phyloP scores from a whole-genome alignment of 2,113 vertebrate species.

The Gyps fulvus region DNA sequence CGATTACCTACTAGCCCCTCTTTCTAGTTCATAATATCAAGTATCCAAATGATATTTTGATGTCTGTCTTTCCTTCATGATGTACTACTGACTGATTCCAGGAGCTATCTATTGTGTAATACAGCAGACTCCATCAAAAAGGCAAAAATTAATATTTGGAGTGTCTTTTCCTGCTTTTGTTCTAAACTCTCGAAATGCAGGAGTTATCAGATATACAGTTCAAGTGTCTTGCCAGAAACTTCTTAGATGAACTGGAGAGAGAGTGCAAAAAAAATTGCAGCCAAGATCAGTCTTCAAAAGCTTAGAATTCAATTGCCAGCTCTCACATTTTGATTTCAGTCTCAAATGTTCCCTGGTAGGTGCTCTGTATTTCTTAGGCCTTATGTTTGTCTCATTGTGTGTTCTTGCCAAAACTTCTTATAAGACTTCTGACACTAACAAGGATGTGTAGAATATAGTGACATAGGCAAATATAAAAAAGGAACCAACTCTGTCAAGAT shows the following conservation, averaged over 20 bases:
- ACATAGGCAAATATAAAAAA: background rate
- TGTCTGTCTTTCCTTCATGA: background rate
- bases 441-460: background rate
- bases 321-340: background rate
- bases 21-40: background rate
- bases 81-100: background rate
- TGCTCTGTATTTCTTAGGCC: background rate
- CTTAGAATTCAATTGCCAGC: background rate
- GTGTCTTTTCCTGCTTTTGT: slow-evolving; percentile 44
- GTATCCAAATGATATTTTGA: background rate
- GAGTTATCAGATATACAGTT: background rate
- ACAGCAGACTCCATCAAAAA: background rate
- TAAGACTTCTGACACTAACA: background rate
- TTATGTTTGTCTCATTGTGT: background rate
- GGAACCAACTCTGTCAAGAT: background rate
- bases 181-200: background rate
- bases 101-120: background rate
- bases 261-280: background rate
- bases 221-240: background rate
- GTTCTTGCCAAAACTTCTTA: background rate
- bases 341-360: background rate
- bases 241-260: background rate
- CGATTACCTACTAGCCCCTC: background rate
- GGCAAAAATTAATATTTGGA: background rate
- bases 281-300: background rate